phyloP scores from a whole-genome alignment of 2,888 invertebrate genomes.

The Trisateles emortualis region DNA sequence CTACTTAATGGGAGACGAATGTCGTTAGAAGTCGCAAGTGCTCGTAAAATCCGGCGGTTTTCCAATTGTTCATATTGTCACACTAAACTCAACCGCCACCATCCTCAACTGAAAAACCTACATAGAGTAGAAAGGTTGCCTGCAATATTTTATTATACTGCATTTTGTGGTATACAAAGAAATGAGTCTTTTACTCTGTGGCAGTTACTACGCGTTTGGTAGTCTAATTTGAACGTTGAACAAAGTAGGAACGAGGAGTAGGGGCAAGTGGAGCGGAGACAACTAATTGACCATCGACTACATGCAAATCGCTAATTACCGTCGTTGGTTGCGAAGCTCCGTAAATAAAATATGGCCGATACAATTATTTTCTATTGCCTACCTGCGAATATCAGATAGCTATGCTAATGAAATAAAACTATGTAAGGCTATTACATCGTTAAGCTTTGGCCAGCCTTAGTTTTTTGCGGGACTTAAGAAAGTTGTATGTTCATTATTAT shows the following conservation, averaged over 20 bases:
- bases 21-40: slow-evolving; percentile 80
- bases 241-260: slow-evolving; percentile 43
- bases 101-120: neutral
- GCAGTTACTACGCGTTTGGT: slow-evolving; percentile 33
- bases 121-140: neutral
- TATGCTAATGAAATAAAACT: slow-evolving; percentile 42
- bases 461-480: slow-evolving; percentile 3
- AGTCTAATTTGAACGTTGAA: slow-evolving; percentile 42
- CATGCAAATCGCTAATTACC: slow-evolving; percentile 79
- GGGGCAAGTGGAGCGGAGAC: slow-evolving; percentile 63
- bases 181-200: slow-evolving; percentile 36
- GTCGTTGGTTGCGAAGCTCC: slow-evolving; percentile 58
- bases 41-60: slow-evolving; percentile 77
- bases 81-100: slow-evolving; percentile 26
- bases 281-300: slow-evolving; percentile 76
- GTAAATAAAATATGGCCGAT: slow-evolving; percentile 64
- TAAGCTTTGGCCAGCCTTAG: slow-evolving; percentile 28
- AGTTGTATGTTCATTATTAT: slow-evolving; percentile 3
- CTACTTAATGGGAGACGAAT: slow-evolving; percentile 81
- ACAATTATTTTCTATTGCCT: slow-evolving; percentile 58
- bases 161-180: slow-evolving; percentile 11
- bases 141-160: slow-evolving; percentile 21
- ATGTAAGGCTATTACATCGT: slow-evolving; percentile 22
- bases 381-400: slow-evolving; percentile 36
- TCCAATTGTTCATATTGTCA: slow-evolving; percentile 57